Base-by-base conservation (phyloP, 2,113 vertebrate genomes). In the Aepyceros melampus region DNA sequence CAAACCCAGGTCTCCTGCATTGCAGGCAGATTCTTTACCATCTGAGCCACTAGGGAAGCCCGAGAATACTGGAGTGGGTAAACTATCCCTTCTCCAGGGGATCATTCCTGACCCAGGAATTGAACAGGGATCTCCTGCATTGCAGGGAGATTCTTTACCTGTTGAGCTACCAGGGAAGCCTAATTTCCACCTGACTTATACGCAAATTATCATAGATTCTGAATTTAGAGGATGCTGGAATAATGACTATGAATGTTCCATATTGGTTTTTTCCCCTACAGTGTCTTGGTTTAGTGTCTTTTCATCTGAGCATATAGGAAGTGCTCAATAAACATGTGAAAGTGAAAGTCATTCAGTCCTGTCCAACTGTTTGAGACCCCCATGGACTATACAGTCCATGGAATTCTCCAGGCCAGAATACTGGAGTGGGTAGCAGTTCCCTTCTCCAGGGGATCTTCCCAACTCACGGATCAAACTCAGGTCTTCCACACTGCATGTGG, bases 211-310 rank as follows among this genome's bases (percentile, higher is more conserved):
- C 55, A 21, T 14, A 43, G 58, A 49, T 29, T 51, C 31, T 71
- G 71, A 55, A 47, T 76, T 33, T 55, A 14, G 21, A 67, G 67
- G 67, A 49, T 40, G 43, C 74, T 78, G 17, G 53, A 62, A 71
- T 45, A 16, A 15, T 29, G 40, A 31, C 60, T 31, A 4, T 36
- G 49, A 1, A 76, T 29, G 25, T 55, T 27, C 27, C 21, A 1
- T 11, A 15, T 64, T 51, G 51, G 7, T 1, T 31, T 45, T 9
- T 2, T 1, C 7, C 12, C 13, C 29, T 6, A 1, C 3, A 7
- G 7, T 6, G 4, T 33, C 60, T 81, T 33, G 47, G n/a, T 81
- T 36, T 84, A 36, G 25, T 64, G 55, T 58, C 62, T 79, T 81
- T 49, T 87, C 85, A 55, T 49, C 58, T 31, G 49, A 43, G 45